Evolutionary conservation across 2,113 vertebrate species (phyloP).

Genomic region (Sphyrna mokarran): DNA sequence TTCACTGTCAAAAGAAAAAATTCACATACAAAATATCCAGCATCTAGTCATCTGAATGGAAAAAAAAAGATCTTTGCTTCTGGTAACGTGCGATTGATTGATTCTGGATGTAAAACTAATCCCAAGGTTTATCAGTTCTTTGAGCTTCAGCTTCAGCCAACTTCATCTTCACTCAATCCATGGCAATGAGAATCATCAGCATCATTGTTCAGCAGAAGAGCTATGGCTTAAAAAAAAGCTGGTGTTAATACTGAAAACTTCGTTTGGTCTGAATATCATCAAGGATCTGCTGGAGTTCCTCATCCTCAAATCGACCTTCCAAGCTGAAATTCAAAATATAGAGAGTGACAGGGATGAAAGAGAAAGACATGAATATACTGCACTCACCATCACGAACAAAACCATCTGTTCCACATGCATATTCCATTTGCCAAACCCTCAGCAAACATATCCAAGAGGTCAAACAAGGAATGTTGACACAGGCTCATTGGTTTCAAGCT

Average conservation of each 20-base stretch:
- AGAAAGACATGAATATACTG: background rate
- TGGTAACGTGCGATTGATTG: background rate
- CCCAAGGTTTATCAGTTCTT: background rate
- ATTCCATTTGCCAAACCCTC: background rate
- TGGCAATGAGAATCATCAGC: background rate
- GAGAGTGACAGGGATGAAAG: background rate
- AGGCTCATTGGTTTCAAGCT: background rate
- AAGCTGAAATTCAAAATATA: constrained; percentile 58
- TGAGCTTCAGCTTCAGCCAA: background rate
- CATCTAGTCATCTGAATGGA: background rate
- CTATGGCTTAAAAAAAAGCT: background rate
- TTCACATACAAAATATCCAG: background rate
- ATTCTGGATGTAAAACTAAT: background rate
- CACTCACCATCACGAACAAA: background rate
- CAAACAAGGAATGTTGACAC: background rate
- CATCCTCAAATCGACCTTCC: constrained; percentile 92
- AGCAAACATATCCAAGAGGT: background rate
- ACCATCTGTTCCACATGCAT: background rate
- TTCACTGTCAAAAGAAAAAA: background rate
- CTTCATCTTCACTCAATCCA: background rate
- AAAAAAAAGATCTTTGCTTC: background rate
- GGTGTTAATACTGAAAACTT: constrained; percentile 82
- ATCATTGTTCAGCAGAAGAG: background rate
- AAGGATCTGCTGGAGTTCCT: constrained; percentile 92
- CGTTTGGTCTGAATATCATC: constrained; percentile 97